Conservation (phyloP, 2,888 invertebrate genomes). For the Dicyrtomina minuta region DNA sequence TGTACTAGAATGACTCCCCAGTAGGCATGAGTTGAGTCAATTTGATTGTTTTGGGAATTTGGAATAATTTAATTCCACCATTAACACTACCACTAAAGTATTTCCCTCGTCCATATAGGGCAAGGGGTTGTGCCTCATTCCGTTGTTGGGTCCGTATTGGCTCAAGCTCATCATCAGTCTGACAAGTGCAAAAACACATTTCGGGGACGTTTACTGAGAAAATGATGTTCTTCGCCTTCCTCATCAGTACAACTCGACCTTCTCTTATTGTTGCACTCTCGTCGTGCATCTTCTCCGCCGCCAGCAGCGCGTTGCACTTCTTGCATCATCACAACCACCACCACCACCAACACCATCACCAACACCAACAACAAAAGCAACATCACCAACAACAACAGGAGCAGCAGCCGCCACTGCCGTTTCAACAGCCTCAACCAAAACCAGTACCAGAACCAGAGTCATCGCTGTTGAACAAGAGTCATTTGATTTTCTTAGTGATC, state of each 20-base stretch:
- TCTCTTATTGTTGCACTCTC: slow-evolving; percentile 15
- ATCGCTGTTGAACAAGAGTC: too few relatives aligned
- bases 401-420: neutral
- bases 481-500: too few relatives aligned
- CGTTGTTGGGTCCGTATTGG: slow-evolving; percentile 11
- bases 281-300: slow-evolving; percentile 6
- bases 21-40: too few relatives aligned
- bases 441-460: neutral
- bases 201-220: slow-evolving; percentile 28
- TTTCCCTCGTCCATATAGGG: slow-evolving; percentile 18
- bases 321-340: neutral
- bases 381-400: slow-evolving; percentile 15
- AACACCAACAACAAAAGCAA: neutral
- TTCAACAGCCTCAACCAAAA: neutral
- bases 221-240: slow-evolving; percentile 36
- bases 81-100: too few relatives aligned
- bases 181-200: slow-evolving; percentile 18
- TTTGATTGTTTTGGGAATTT: too few relatives aligned
- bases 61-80: too few relatives aligned
- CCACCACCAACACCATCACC: neutral
- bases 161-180: neutral
- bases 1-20: too few relatives aligned
- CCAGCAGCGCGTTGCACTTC: neutral
- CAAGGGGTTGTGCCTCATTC: slow-evolving; percentile 19
- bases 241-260: slow-evolving; percentile 15